These are phyloP conservation scores for Parasteatoda lunata DNA, from an alignment of 2,888 invertebrate genomes.

Conservation along the genomic window DNA sequence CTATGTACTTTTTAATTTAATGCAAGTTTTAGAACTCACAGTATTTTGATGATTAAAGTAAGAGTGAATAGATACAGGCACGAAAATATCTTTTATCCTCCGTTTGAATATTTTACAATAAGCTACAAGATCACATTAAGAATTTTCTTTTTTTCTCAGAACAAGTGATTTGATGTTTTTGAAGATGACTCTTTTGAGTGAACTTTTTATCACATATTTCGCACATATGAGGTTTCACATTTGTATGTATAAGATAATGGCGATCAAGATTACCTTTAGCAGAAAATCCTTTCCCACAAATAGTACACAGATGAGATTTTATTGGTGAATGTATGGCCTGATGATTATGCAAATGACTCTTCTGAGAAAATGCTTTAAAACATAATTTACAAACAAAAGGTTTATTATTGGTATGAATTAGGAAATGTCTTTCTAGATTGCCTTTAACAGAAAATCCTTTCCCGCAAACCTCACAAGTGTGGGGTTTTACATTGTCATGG, in stretches of 20 bases:
- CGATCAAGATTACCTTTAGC: not conserved
- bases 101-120: no score
- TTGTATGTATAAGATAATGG: not conserved
- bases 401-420: not conserved
- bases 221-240: not conserved
- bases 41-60: no score
- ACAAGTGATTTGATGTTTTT: not conserved
- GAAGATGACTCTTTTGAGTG: not conserved
- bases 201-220: not conserved
- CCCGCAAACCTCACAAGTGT: not conserved
- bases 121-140: no score
- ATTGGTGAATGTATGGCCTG: not conserved
- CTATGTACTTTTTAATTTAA: no score
- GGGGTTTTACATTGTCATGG: not conserved
- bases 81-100: no score
- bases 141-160: no score
- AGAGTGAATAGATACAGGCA: no score
- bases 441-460: constrained; percentile 2
- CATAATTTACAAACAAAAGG: not conserved
- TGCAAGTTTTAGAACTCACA: no score
- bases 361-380: not conserved
- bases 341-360: not conserved
- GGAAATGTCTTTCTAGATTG: not conserved
- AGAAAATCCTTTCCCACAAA: not conserved
- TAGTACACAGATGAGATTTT: not conserved